Conservation (phyloP, 30 jellyfish, hydroid and myxozoan species). For the Mastigias papua region DNA sequence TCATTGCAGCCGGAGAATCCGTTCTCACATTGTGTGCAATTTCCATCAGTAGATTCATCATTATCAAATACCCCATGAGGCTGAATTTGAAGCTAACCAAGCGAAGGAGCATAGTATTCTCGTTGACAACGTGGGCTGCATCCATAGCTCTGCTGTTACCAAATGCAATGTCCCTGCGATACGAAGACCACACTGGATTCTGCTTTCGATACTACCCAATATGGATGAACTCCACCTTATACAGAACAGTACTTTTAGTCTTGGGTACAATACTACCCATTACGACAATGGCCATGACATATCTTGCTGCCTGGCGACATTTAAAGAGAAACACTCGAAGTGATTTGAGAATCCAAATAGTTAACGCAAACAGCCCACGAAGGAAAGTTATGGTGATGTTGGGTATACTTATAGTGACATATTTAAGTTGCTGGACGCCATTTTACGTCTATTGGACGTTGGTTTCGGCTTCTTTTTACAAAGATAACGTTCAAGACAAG, state of each 20-base stretch:
- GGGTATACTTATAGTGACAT: constrained; percentile 53
- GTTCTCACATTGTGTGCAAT: constrained; percentile 65
- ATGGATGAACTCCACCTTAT: constrained; percentile 49
- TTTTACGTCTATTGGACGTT: constrained; percentile 64
- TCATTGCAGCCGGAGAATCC: constrained; percentile 70
- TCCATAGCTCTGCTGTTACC: constrained; percentile 48
- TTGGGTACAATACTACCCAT: constrained; percentile 59
- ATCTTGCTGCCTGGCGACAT: constrained; percentile 57
- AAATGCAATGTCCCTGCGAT: constrained; percentile 27
- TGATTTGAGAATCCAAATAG: background rate
- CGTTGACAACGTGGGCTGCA: constrained; percentile 48
- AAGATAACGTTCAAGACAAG: constrained; percentile 29
- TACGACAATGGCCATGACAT: constrained; percentile 41
- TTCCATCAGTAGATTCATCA: constrained; percentile 57
- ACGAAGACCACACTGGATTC: constrained; percentile 69
- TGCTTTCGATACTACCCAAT: constrained; percentile 53
- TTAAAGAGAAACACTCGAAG: constrained; percentile 15
- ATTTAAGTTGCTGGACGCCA: constrained; percentile 67
- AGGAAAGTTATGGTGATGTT: constrained; percentile 68
- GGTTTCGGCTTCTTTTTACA: constrained; percentile 29
- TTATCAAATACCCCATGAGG: constrained; percentile 63
- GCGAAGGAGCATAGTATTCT: constrained; percentile 40
- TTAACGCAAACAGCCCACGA: constrained; percentile 3
- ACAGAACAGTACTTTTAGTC: constrained; percentile 36
- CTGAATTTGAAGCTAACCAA: constrained; percentile 18